Evolutionary conservation across 2,797 vertebrate genomes (phyloP).

Genomic region (Pelodytes ibericus): DNA sequence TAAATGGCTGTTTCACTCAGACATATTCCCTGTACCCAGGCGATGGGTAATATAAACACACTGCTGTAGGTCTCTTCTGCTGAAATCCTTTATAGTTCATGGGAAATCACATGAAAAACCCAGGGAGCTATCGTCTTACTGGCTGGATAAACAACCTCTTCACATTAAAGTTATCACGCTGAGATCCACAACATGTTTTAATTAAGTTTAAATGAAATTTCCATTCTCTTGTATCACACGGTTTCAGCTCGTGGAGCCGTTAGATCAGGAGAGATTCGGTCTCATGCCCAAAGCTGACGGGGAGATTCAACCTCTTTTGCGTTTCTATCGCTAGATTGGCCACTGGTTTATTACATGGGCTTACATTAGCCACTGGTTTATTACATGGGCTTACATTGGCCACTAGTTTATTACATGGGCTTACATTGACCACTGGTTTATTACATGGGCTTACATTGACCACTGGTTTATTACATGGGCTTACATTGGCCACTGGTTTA

Average conservation of each 20-base stretch:
- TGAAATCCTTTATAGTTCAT: conserved; percentile 61
- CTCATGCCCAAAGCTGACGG: conserved; percentile 38
- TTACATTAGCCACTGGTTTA: no score
- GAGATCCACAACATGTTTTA: conserved; percentile 53
- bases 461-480: no score
- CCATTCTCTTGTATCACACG: conserved; percentile 41
- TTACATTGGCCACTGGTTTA: no score
- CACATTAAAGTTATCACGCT: conserved; percentile 42
- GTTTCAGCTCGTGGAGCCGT: conserved; percentile 33
- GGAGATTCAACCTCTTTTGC: no score
- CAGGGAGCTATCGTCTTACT: conserved; percentile 78
- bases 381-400: no score
- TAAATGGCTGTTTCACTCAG: conserved; percentile 70
- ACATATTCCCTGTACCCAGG: conserved; percentile 65
- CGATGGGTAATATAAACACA: conserved; percentile 83
- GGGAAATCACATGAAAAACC: conserved; percentile 70
- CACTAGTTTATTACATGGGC: no score
- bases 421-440: no score
- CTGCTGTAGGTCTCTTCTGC: conserved; percentile 87
- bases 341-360: no score
- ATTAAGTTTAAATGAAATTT: conserved; percentile 53
- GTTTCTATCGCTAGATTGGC: no score
- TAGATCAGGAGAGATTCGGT: conserved; percentile 38
- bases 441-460: no score
- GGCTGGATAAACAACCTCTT: conserved; percentile 60